Conservation (phyloP, 2,113 vertebrate genomes). For the Madoqua kirkii region DNA sequence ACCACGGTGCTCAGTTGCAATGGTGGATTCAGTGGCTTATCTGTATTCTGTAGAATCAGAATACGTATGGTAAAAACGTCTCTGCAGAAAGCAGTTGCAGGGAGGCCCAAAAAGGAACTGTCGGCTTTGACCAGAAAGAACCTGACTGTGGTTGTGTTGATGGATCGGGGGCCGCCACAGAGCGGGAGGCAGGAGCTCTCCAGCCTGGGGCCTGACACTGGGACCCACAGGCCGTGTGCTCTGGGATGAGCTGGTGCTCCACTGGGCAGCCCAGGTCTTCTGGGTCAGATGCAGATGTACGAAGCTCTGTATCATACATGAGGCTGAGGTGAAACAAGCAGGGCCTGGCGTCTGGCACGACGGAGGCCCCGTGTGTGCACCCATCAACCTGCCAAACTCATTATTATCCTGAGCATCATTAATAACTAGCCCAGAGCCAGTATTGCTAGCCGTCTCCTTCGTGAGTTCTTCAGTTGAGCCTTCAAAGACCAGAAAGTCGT, state of each 20-base stretch:
- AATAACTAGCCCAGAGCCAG: background rate
- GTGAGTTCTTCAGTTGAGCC: background rate
- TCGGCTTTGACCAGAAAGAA: too few species aligned
- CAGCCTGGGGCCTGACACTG: fast-evolving
- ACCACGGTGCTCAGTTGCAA: fast-evolving
- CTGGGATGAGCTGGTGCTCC: fast-evolving
- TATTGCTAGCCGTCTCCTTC: background rate
- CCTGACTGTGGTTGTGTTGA: fast-evolving
- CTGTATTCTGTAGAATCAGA: background rate
- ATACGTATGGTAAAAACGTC: fast-evolving
- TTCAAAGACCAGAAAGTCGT: background rate
- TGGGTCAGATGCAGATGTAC: fast-evolving
- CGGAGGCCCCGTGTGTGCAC: fast-evolving
- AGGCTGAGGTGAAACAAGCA: background rate
- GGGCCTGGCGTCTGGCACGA: fast-evolving
- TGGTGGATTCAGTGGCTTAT: background rate
- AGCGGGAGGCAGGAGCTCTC: fast-evolving
- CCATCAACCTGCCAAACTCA: fast-evolving
- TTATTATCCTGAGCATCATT: background rate
- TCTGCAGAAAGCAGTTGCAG: too few species aligned
- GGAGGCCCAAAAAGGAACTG: background rate
- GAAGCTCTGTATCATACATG: fast-evolving
- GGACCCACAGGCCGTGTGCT: fast-evolving
- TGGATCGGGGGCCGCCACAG: fast-evolving
- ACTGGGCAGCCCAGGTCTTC: background rate